These are phyloP conservation scores for Epinephelus fuscoguttatus DNA, from an alignment of 2,113 vertebrate genomes.

Conservation along the genomic window DNA sequence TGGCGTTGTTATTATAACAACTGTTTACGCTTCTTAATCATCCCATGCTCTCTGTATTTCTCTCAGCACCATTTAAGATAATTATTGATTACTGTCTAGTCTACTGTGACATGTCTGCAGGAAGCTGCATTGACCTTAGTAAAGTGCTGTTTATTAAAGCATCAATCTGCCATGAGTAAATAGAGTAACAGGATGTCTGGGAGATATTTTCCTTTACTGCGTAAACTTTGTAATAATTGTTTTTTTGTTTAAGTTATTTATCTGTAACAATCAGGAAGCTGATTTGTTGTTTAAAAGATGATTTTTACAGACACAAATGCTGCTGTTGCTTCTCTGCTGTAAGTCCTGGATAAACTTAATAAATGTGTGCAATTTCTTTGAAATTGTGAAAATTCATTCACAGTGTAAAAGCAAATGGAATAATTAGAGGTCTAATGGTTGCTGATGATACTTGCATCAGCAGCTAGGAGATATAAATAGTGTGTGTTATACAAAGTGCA, in stretches of 20 bases:
- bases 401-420: background rate
- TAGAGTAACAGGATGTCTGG: slow-evolving; percentile 12
- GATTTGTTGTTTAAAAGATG: background rate
- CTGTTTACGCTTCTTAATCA: slow-evolving; percentile 2
- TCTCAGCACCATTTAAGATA: slow-evolving; percentile 28
- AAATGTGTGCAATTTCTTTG: background rate
- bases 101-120: slow-evolving; percentile 26
- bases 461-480: background rate
- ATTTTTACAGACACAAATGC: background rate
- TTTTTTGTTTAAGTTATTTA: slow-evolving; percentile 6
- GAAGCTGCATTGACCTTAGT: slow-evolving; percentile 49
- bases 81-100: slow-evolving; percentile 49
- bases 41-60: slow-evolving; percentile 16
- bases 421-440: background rate
- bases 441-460: background rate
- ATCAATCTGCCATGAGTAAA: slow-evolving; percentile 28
- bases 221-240: background rate
- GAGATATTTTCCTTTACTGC: background rate
- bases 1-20: background rate
- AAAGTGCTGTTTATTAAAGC: slow-evolving; percentile 48
- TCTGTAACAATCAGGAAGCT: slow-evolving; percentile 4
- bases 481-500: background rate
- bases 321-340: background rate
- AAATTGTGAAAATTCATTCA: background rate
- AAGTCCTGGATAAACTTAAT: background rate